These are phyloP conservation scores for Ceratotherium simum DNA, from an alignment of 2,113 vertebrate species.

Conservation along the genomic window DNA sequence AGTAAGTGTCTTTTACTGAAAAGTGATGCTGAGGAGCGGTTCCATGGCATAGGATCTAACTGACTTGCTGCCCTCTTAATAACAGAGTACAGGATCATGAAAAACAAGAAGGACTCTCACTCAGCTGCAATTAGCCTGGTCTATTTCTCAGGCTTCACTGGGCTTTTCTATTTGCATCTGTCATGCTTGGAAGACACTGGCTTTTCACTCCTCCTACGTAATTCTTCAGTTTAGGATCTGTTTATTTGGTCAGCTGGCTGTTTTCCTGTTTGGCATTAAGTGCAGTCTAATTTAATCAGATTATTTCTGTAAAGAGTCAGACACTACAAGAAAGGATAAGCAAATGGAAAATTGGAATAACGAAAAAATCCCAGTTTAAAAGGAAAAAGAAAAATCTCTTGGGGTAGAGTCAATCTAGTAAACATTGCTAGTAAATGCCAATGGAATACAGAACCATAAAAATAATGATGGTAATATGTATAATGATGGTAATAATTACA, in stretches of 20 bases:
- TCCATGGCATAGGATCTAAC: not conserved
- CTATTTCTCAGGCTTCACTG: not conserved
- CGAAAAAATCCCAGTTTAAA: constrained; percentile 14
- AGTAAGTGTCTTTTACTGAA: not conserved
- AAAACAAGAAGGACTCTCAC: not conserved
- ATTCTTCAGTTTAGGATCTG: constrained; percentile 35
- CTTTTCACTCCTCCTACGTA: not conserved
- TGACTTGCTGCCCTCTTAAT: not conserved
- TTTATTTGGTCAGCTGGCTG: constrained; percentile 70
- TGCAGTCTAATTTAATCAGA: constrained; percentile 71
- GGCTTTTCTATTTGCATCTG: constrained; percentile 6
- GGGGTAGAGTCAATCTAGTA: not conserved
- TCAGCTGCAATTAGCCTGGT: not conserved
- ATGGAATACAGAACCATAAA: constrained; percentile 1
- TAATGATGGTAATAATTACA: not conserved
- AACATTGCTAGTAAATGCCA: constrained; percentile 8
- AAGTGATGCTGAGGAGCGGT: not conserved
- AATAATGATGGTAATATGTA: not conserved
- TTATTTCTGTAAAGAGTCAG: constrained; percentile 49
- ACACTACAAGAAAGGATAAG: constrained; percentile 27
- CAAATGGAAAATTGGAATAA: constrained; percentile 56
- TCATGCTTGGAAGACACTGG: constrained; percentile 35
- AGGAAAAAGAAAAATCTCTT: not conserved
- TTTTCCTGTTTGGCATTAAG: constrained; percentile 64
- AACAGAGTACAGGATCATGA: not conserved